Evolutionary conservation across 2,797 vertebrate genomes (phyloP).

Genomic region (Chiloscyllium punctatum): DNA sequence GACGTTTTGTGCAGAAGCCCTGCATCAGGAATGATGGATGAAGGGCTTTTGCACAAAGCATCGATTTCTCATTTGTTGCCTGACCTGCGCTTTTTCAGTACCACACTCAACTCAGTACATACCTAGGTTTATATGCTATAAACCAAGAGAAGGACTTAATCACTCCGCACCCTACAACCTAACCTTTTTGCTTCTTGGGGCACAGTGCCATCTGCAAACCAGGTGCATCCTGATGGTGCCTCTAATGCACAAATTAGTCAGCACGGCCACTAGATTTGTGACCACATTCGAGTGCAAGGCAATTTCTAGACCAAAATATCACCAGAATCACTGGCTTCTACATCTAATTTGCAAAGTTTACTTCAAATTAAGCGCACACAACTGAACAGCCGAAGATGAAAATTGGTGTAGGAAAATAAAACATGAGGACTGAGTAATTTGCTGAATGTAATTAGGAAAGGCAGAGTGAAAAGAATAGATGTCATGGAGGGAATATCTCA

Average conservation of each 20-base stretch:
- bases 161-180: neutral
- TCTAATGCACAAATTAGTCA: neutral
- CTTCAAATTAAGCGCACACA: neutral
- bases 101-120: no score
- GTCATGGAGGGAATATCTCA: neutral
- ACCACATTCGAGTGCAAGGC: neutral
- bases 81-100: no score
- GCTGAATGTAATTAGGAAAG: neutral
- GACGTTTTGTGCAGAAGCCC: no score
- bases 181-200: neutral
- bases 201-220: neutral
- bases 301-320: neutral
- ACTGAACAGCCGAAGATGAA: neutral
- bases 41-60: no score
- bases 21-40: no score
- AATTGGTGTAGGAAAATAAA: neutral
- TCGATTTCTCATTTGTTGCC: no score
- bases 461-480: neutral
- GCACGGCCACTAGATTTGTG: neutral
- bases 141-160: neutral
- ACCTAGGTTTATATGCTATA: no score
- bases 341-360: neutral
- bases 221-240: neutral
- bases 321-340: neutral
- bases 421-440: neutral